Base-by-base conservation (phyloP, 2,888 invertebrate species). In the Lordiphosa andalusiaca region DNA sequence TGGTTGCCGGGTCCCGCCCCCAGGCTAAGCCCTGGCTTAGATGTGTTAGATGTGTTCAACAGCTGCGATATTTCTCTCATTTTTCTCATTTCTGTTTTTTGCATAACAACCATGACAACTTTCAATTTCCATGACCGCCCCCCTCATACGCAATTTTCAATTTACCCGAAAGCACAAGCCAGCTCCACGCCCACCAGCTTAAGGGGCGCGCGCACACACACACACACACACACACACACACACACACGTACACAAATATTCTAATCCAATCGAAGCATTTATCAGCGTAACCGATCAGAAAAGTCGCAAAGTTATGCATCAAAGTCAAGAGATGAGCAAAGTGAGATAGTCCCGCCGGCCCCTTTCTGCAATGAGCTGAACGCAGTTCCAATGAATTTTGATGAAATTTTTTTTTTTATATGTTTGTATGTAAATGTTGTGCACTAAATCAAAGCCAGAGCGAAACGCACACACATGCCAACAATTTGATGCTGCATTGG, bases 11-110 rank as follows among this genome's bases (percentile, higher is more conserved):
- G 23, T 19, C 40, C 30, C 40, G 44, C 47, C 40, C 63, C 63
- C 57, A 21, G 12, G 69, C 59, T 84, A 84, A 77, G 85, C 85
- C 83, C 21, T 42, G 72, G 69, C 83, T 77, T 77, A 78, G 80
- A 76, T 76, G 82, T 76, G 76, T 76, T 76, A 84, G 76, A 77
- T 82, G 67, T 84, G 83, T 78, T 77, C 85, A 84, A 77, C 77
- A 84, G 85, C 77, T 77, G 84, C 66, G 77, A 62, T 84, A 84
- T 67, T 76, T 63, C 67, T 35, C 47, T 36, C 59, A 58, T 58
- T 63, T 58, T 56, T 57, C 33, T 35, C 16, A 16, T 36, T 7
- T 12, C 23, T 51, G n/a, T 53, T 62, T 57, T 62, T 49, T 54
- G 40, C 60, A 59, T 69, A 71, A 60, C 68, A 55, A 33, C 57